Evolutionary conservation across 2,797 vertebrate genomes (phyloP), one percentile per base, ranked within the genome.

Genomic region (Enoplosus armatus): DNA sequence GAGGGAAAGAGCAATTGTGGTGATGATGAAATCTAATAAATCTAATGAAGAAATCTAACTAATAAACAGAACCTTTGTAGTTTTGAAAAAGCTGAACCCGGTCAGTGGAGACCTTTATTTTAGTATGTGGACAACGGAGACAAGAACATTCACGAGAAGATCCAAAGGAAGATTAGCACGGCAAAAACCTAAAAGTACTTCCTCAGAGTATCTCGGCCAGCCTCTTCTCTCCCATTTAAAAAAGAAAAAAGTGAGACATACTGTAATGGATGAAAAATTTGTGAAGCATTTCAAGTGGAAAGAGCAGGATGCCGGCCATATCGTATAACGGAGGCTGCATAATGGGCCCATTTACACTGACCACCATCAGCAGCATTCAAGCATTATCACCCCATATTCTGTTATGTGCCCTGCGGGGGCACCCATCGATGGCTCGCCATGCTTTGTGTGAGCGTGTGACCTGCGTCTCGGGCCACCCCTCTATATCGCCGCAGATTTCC

Each of bases 341-440:
- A 87, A 89, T 86, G 79, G 80, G 39, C 50, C 75, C 48, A 76
- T 89, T 85, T 88, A 26, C 63, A 71, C 47, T 29, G 56, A 85
- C 64, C 67, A 58, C 54, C 70, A 85, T 80, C 65, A 81, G 80
- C 84, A 82, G n/a, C 72, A 86, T 70, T 84, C 43, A 26, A 47
- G 68, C 77, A 79, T 85, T 86, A 88, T 85, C 67, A 41, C 69
- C 65, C 31, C 14, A 33, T 79, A 68, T 80, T 79, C 79, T 60
- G 66, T 76, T 82, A 75, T 84, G 53, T 75, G 69, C 72, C 70
- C 68, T 48, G 15, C 3, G n/a, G 75, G 71, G 76, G 63, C 15
- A 75, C 61, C 43, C 43, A 85, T 89, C 89, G 33, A 86, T 92
- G 70, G 39, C 81, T 71, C 2, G 8, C 43, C 5, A 82, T 77